phyloP scores from a whole-genome alignment of 2,797 vertebrate species.

The Cuniculus paca region DNA sequence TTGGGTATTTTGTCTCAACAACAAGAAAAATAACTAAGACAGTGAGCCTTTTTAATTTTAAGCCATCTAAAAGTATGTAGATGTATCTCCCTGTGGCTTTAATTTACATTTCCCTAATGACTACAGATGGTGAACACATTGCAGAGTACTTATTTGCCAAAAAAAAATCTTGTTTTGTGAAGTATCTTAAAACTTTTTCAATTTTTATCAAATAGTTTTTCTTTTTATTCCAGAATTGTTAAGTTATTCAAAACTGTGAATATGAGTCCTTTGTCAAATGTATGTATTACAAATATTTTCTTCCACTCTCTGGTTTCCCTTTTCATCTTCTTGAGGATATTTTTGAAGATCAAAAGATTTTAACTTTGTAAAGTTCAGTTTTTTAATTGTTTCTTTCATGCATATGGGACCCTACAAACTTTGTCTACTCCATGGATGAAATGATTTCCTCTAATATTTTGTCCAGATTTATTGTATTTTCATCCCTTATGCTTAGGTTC shows the following conservation, averaged over 20 bases:
- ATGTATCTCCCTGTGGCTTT: not conserved
- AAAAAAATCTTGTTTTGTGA: not conserved
- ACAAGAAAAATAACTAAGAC: not conserved
- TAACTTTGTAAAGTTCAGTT: not conserved
- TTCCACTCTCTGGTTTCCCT: not conserved
- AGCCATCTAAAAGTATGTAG: not conserved
- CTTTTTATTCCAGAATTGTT: conserved; percentile 2
- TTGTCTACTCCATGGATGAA: not conserved
- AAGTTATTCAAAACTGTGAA: not conserved
- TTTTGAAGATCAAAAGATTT: not conserved
- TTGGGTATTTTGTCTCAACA: not conserved
- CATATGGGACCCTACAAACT: not conserved
- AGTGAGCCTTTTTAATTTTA: not conserved
- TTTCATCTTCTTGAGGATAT: not conserved
- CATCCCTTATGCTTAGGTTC: not conserved
- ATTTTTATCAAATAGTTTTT: not conserved
- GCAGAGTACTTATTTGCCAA: not conserved
- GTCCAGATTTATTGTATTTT: not conserved
- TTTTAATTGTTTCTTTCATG: not conserved
- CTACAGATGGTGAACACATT: not conserved
- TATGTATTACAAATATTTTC: not conserved
- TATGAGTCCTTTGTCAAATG: not conserved
- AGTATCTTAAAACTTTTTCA: not conserved
- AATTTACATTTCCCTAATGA: conserved; percentile 39
- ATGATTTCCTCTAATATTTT: not conserved